Evolutionary conservation across 1,140 invertebrate genomes (phyloP), one percentile per base, ranked within the genome.

Genomic region (Tetragnatha versicolor): DNA sequence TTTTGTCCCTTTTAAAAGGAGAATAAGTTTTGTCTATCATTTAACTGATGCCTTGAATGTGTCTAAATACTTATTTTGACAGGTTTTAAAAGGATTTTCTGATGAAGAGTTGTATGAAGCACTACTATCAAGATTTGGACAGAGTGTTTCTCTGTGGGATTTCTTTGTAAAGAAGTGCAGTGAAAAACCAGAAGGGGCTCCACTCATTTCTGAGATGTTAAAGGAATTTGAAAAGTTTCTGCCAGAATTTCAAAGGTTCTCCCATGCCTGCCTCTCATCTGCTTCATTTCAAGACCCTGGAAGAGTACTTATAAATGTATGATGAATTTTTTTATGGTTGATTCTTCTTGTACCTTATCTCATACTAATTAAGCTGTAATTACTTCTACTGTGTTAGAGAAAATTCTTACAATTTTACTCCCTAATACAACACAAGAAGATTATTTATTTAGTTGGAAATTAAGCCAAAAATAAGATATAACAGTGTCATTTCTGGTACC

Each of bases 71-170:
- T 45, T 33, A 2, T 37, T 29, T 58, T 60, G 60, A 77, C 70
- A 83, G 81, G 63, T 81, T n/a, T 75, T 84, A 35, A 79, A 78
- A 49, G 22, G 73, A 22, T 83, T 70, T 79, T 75, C 83, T 82
- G 85, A 87, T 82, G 85, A 87, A 70, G 87, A 88, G 61, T 79
- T 88, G 70, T 85, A 87, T 83, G 87, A 88, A 63, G 83, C 85
- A 20, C 84, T 86, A n/a, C 72, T 88, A 14, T 87, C 87, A 25
- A 83, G 85, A 6, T 83, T 88, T 6, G 83, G 85, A 5, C 84
- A 84, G 65, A 82, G 83, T 35, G 82, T 87, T 53, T 85, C 84
- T 0, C 80, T 86, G 0, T 88, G 87, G 87, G 87, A 88, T 73
- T 87, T 87, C 72, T 81, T 88, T 42, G 72, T 87, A 25, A 85